A percentile compares a stretch with the other conserved stretches of the same genome.
phyloP scores from a whole-genome alignment of 2,113 vertebrate genomes.

The Carettochelys insculpta region DNA sequence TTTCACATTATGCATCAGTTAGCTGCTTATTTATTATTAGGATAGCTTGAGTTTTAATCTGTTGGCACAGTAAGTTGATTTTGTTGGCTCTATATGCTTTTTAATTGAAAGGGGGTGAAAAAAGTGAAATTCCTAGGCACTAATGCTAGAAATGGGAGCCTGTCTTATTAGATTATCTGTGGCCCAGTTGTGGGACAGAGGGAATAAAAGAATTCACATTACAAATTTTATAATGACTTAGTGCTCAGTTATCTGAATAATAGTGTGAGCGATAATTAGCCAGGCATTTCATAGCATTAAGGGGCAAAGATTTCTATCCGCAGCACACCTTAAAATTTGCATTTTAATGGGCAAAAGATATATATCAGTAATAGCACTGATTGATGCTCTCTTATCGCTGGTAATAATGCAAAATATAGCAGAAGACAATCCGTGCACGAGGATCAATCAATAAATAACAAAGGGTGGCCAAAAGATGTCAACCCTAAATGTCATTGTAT shows the following conservation, averaged over 20 bases:
- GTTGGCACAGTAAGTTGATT: neutral
- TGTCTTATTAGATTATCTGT: conserved; percentile 63
- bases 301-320: conserved; percentile 67
- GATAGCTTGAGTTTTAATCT: neutral
- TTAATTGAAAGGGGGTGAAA: conserved; percentile 40
- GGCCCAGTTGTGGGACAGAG: conserved; percentile 39
- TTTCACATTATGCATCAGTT: neutral
- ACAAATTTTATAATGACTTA: conserved; percentile 69
- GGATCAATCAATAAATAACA: conserved; percentile 38
- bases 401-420: conserved; percentile 49
- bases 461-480: conserved; percentile 32
- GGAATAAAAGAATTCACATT: conserved; percentile 69
- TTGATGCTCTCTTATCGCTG: conserved; percentile 46
- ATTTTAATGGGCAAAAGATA: conserved; percentile 74
- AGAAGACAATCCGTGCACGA: neutral
- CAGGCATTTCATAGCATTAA: conserved; percentile 48
- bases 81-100: conserved; percentile 26
- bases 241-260: conserved; percentile 70
- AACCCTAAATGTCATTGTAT: conserved; percentile 40
- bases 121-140: conserved; percentile 54
- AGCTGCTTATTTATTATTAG: conserved; percentile 10
- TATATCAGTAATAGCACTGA: conserved; percentile 66
- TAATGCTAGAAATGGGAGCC: conserved; percentile 43
- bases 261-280: conserved; percentile 70
- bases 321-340: conserved; percentile 71